These are phyloP conservation scores for Automeris io DNA, from an alignment of 2,888 invertebrate genomes.

Conservation along the genomic window DNA sequence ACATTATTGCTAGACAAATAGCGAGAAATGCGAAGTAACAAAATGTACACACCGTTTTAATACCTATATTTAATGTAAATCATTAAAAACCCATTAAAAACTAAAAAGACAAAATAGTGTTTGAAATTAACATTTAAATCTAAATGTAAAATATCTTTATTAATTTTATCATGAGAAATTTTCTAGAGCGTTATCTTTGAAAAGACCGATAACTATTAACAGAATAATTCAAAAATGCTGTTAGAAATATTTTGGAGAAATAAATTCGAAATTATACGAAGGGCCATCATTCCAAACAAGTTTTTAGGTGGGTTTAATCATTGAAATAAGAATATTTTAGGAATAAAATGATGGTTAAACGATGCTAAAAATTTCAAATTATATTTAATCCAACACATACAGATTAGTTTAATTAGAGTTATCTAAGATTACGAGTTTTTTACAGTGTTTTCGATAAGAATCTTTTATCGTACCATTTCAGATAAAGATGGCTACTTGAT, in stretches of 20 bases:
- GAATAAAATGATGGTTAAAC: neutral
- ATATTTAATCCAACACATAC: conserved; percentile 1
- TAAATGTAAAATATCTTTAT: neutral
- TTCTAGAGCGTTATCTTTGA: neutral
- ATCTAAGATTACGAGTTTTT: conserved; percentile 10
- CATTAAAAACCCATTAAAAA: conserved; percentile 40
- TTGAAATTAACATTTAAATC: no score
- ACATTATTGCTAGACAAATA: conserved; percentile 73
- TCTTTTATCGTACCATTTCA: no score
- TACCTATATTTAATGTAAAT: conserved; percentile 42
- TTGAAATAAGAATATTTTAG: no score
- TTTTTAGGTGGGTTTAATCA: neutral
- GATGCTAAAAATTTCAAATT: neutral
- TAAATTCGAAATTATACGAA: neutral
- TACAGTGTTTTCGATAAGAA: no score
- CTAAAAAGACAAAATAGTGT: no score
- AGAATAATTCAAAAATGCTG: neutral
- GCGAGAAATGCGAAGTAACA: conserved; percentile 57
- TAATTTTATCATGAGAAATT: neutral
- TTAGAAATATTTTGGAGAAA: neutral
- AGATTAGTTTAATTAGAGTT: conserved; percentile 18
- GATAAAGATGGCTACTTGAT: no score
- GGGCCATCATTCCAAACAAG: neutral
- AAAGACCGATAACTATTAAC: neutral
- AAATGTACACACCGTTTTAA: conserved; percentile 59